A percentile compares a stretch with the other conserved stretches of the same genome.
Evolutionary conservation across 2,113 vertebrate genomes (phyloP).

Genomic region (Ophthalmolycus amberensis): DNA sequence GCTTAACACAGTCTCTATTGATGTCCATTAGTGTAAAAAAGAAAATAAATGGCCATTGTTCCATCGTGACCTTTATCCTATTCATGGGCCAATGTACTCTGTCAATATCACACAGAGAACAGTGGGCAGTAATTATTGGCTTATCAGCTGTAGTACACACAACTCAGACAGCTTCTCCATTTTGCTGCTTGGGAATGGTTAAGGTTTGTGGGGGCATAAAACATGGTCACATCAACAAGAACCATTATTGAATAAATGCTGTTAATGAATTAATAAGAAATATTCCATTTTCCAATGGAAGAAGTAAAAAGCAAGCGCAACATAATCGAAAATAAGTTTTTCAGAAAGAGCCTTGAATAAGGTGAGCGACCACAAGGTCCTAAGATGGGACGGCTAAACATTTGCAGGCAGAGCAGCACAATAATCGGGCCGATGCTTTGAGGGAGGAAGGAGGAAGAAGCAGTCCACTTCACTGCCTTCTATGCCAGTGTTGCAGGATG

Average conservation of each 20-base stretch:
- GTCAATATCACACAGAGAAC: slow-evolving; percentile 60
- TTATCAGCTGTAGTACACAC: slow-evolving; percentile 59
- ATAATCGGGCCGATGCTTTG: too few relatives aligned
- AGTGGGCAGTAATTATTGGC: slow-evolving; percentile 63
- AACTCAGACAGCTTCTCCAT: slow-evolving; percentile 52
- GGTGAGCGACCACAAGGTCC: too few relatives aligned
- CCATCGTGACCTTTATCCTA: slow-evolving; percentile 67
- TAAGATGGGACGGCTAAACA: too few relatives aligned
- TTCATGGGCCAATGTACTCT: slow-evolving; percentile 54
- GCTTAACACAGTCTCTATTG: slow-evolving; percentile 46
- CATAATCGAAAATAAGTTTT: too few relatives aligned
- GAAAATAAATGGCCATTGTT: slow-evolving; percentile 59
- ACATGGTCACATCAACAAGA: slow-evolving; percentile 28
- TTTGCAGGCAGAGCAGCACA: too few relatives aligned
- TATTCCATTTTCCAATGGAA: not conserved
- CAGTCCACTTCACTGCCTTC: too few relatives aligned
- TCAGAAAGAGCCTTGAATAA: too few relatives aligned
- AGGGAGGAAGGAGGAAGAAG: too few relatives aligned
- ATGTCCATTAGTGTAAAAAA: slow-evolving; percentile 61
- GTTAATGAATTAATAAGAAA: slow-evolving; percentile 38
- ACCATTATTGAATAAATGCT: slow-evolving; percentile 26
- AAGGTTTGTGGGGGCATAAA: slow-evolving; percentile 20
- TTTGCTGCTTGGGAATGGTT: slow-evolving; percentile 60
- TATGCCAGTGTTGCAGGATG: too few relatives aligned
- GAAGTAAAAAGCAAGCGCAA: too few relatives aligned